Evolutionary conservation across 1,140 invertebrate species (phyloP), one percentile per base, ranked within the genome.

Genomic region (Eupristina koningsbergeri): DNA sequence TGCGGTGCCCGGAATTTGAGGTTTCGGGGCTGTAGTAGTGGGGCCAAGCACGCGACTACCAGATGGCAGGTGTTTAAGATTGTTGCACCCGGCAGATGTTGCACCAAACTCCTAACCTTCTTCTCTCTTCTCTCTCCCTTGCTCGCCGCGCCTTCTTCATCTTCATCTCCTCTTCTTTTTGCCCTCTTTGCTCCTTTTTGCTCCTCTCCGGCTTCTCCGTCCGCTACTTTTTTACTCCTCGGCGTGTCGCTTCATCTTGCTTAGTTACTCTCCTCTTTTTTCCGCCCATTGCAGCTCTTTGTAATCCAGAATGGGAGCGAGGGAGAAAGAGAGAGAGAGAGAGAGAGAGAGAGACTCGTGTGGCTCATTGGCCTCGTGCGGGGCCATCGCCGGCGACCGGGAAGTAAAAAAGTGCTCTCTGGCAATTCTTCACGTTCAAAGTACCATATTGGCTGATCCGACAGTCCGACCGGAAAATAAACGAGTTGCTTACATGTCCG

Each of bases 21-120:
- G 47, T 58, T 58, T 9, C 26, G 53, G 19, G 53, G 22, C 13
- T 19, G 34, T 41, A 71, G 36, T 41, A n/a, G 34, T 47, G 63
- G 61, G 31, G 9, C 45, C 9, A 58, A 69, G 89, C 90, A 91
- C 89, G 90, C 90, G 90, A 91, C 89, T 89, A 87, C 87, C 89
- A 90, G 89, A 90, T 89, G 89, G 89, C 89, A 90, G 89, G 89
- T 90, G 89, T 90, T 89, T 86, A 84, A 90, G 88, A 89, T 89
- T 90, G 86, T 90, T 90, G 89, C 90, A 90, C 89, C 88, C 87
- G 88, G 89, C 90, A 91, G 90, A 91, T 90, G 89, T 90, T 90
- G 88, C 84, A 75, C 45, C 80, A 80, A 71, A 86, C 81, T 84
- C 75, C 76, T 81, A 87, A 85, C 87, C 86, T 87, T 86, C 85